These are phyloP conservation scores for Odontamblyopus lacepedii DNA, from an alignment of 2,797 vertebrate species.

Conservation along the genomic window DNA sequence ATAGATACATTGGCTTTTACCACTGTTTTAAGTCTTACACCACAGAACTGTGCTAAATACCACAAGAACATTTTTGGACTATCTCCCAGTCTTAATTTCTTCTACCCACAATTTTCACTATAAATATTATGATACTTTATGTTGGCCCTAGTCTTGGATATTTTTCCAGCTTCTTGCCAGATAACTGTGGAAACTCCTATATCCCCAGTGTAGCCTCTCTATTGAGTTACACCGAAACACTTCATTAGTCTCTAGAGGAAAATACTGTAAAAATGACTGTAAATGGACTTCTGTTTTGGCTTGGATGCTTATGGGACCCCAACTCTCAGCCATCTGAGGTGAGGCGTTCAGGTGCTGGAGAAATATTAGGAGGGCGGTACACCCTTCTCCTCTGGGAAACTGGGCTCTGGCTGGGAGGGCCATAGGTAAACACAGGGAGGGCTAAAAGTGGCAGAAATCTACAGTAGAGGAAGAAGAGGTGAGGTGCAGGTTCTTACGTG, in stretches of 20 bases:
- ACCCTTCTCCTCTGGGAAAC: slow-evolving; percentile 27
- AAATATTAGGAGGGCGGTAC: slow-evolving; percentile 40
- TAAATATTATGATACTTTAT: slow-evolving; percentile 64
- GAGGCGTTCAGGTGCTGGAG: slow-evolving; percentile 36
- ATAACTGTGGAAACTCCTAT: slow-evolving; percentile 41
- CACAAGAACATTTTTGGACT: background rate
- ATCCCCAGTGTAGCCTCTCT: slow-evolving; percentile 36
- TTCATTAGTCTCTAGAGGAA: slow-evolving; percentile 13
- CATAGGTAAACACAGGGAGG: slow-evolving; percentile 16
- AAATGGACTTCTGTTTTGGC: slow-evolving; percentile 3
- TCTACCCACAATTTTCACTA: slow-evolving; percentile 30
- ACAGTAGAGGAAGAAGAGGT: slow-evolving; percentile 18
- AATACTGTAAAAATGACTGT: slow-evolving; percentile 27
- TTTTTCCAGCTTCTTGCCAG: slow-evolving; percentile 63
- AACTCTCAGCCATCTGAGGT: slow-evolving; percentile 37
- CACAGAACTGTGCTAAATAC: background rate
- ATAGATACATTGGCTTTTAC: background rate
- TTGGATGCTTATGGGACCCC: slow-evolving; percentile 40
- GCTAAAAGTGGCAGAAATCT: slow-evolving; percentile 36
- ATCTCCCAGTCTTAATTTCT: slow-evolving; percentile 18
- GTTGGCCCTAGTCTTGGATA: slow-evolving; percentile 46
- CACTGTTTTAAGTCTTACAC: background rate
- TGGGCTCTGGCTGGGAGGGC: slow-evolving; percentile 14
- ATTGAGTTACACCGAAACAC: slow-evolving; percentile 47
- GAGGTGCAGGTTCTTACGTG: slow-evolving; percentile 64